A percentile compares a stretch with the other conserved stretches of the same genome.
These are phyloP conservation scores for Lepidocolaptes lacrymiger DNA, from an alignment of 2,797 vertebrate genomes.

Conservation along the genomic window DNA sequence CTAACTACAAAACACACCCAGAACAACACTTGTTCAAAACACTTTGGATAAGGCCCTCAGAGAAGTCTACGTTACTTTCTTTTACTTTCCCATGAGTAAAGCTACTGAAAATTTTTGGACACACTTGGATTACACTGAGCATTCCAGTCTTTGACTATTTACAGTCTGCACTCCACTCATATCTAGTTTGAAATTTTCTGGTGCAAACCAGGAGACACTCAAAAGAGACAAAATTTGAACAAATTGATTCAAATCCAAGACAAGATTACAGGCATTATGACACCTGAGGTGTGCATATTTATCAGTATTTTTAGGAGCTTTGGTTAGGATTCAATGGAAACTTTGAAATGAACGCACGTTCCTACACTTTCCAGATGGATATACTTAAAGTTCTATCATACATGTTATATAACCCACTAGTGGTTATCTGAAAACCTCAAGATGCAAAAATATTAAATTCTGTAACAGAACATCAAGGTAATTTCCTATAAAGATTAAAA, in stretches of 20 bases:
- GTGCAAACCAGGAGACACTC: neutral
- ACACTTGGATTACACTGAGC: neutral
- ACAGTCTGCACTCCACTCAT: neutral
- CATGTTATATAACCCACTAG: neutral
- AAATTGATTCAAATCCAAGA: neutral
- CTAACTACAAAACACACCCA: neutral
- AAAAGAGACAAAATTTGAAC: neutral
- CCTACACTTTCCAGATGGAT: neutral
- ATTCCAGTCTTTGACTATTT: neutral
- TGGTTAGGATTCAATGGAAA: neutral
- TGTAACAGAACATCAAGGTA: neutral
- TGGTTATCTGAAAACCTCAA: neutral
- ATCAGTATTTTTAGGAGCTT: neutral
- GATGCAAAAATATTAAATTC: neutral
- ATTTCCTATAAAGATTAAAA: neutral
- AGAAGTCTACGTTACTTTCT: neutral
- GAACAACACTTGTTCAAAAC: neutral
- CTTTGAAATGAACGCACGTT: neutral
- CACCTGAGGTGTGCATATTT: neutral
- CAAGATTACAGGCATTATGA: neutral
- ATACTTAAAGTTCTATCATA: neutral
- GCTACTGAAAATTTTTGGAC: neutral
- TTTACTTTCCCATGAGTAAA: neutral
- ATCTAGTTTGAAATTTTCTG: neutral
- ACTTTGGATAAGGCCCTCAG: neutral